Percentiles rank a stretch among this genome's conserved stretches.
Evolutionary conservation across 2,797 vertebrate species (phyloP).

Genomic region (Australoheros facetus): DNA sequence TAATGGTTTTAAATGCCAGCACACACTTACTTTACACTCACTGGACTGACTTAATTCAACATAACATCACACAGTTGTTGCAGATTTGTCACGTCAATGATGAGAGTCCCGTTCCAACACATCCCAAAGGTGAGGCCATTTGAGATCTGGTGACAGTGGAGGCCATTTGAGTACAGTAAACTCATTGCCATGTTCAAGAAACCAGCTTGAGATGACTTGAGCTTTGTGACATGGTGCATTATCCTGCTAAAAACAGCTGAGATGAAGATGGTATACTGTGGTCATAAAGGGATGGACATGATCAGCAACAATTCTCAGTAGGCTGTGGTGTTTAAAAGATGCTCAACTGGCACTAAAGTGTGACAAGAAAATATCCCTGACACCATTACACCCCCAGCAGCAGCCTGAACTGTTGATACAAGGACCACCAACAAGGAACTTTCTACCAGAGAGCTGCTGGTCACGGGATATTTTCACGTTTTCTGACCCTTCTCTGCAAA

Average conservation of each 20-base stretch:
- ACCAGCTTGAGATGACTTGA: neutral
- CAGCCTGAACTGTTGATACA: no score
- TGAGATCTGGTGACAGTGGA: no score
- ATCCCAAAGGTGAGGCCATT: neutral
- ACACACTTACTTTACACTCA: neutral
- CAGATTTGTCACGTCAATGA: neutral
- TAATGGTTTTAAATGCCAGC: neutral
- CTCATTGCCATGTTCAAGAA: neutral
- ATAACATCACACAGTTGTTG: neutral
- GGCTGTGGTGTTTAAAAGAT: no score
- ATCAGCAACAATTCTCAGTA: no score
- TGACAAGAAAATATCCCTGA: no score
- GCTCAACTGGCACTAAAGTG: no score
- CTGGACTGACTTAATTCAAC: neutral
- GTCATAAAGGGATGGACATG: neutral
- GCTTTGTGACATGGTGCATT: neutral
- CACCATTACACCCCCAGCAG: no score
- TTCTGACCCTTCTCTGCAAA: neutral
- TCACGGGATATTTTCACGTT: neutral
- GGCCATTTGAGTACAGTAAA: neutral
- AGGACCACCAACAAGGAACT: neutral
- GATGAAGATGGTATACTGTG: neutral
- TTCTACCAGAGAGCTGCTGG: neutral
- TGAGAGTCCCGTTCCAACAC: neutral
- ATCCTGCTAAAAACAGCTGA: no score